Base-by-base conservation (phyloP, 2,888 invertebrate species). In the Melangyna quadrimaculata region DNA sequence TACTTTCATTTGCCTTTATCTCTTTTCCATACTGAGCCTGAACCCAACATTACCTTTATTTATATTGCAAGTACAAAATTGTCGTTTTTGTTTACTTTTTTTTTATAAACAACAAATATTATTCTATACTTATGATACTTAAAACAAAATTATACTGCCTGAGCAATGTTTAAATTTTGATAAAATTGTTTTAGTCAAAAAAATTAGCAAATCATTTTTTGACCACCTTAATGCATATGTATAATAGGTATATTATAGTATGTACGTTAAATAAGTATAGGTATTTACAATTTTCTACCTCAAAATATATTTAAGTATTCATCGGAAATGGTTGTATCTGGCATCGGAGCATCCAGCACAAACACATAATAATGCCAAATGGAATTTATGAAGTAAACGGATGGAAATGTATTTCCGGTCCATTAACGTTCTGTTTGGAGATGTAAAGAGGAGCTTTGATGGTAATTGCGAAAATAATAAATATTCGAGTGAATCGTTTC, bases 331-430 rank as follows among this genome's bases (percentile, higher is more conserved):
- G 17, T 67, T 79, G 72, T 51, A 40, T 12, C 51, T 48, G 27
- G 48, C 45, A 22, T 24, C 29, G 57, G 35, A 10, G 12, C 1
- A 19, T 12, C 27, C n/a, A 72, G 24, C 12, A 63, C 14, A 17
- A n/a, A 17, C 32, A 37, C 3, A 57, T 7, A 37, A 59, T 17
- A 53, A 61, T 43, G 29, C 22, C 29, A 19, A 77, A 69, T 72
- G 19, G 29, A 82, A 67, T 82, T 65, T 53, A 67, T 29, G 32
- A 82, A 72, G 71, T 82, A 48, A 72, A 61, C 61, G 24, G 45
- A 72, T 67, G 78, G 63, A 82, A 78, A 67, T 67, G 59, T 82
- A 78, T 61, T 82, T 82, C 67, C 72, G 81, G 51, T 9, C 63
- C 61, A 67, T 81, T 72, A 77, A 59, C 65, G 14, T 22, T 59